Evolutionary conservation across 1,140 invertebrate species (phyloP), one percentile per base, ranked within the genome.

Genomic region (Trachymyrmex septentrionalis): DNA sequence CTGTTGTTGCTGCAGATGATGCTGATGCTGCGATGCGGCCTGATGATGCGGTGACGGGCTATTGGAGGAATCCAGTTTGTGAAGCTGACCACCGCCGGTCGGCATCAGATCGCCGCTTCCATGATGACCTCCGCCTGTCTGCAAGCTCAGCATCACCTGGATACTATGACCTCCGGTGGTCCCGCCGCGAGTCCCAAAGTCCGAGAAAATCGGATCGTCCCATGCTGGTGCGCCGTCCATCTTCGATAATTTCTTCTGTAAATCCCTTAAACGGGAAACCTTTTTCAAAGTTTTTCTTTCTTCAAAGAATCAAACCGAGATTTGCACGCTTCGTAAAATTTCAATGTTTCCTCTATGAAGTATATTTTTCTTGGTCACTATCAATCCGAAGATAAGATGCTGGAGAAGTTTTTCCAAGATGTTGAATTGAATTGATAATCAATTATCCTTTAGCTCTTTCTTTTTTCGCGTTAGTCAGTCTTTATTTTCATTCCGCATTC

Each of bases 201-300:
- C 97, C 84, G 96, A 95, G 92, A 97, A 97, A 90, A 97, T 96
- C 88, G 97, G 96, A 92, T 97, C 97, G 91, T 97, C 97, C 94
- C 97, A 98, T 0, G 69, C 63, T 44, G 96, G 96, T 66, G 96
- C 96, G 91, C 97, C 96, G 93, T 97, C 97, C 97, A 97, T 97
- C 53, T 87, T 93, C 30, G 67, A 63, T 19, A 63, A 44, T 63
- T 24, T 64, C 57, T 77, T 48, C 0, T 12, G 50, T 53, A 12
- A 44, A 44, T 27, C 5, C 14, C 24, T 24, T 14, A 24, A 48
- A 34, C 19, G 6, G 6, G 10, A 27, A 30, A n/a, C 0, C n/a
- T 48, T 50, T 16, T 16, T 27, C 44, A 16, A 61, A 21, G 9
- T 44, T 44, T 44, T 57, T 57, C 19, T 57, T 57, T 57, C 4